Conservation (phyloP, 2,113 vertebrate genomes). For the Melanostigma gelatinosum region DNA sequence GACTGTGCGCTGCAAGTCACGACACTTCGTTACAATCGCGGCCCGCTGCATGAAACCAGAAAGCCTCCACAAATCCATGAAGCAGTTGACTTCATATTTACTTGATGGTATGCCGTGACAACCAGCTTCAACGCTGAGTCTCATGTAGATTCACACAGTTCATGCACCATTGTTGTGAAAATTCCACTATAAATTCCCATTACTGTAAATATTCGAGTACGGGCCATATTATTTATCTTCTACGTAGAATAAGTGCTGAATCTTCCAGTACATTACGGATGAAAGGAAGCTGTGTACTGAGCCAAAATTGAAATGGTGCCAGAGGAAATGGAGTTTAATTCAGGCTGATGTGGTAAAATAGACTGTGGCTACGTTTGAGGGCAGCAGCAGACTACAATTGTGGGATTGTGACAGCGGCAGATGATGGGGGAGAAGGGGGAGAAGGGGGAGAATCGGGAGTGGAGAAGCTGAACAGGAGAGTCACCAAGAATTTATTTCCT, state of each 20-base stretch:
- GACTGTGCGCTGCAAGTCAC: conserved; percentile 51
- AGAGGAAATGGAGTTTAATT: conserved; percentile 76
- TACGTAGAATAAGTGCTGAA: conserved; percentile 55
- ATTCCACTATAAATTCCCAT: background rate
- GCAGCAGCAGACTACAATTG: conserved; percentile 42
- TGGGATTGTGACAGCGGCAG: conserved; percentile 39
- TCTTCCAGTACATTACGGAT: conserved; percentile 57
- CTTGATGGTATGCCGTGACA: conserved; percentile 3
- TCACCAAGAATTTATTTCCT: conserved; percentile 32
- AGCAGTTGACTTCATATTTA: conserved; percentile 13
- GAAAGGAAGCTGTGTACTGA: conserved; percentile 61
- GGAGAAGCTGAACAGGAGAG: background rate
- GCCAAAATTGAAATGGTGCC: conserved; percentile 75
- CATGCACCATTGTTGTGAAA: background rate
- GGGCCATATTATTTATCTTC: conserved; percentile 46
- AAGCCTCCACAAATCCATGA: conserved; percentile 25
- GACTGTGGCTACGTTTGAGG: conserved; percentile 43
- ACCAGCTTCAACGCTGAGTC: background rate
- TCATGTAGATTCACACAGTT: background rate
- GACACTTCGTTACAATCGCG: conserved; percentile 40
- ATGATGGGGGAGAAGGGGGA: conserved; percentile 29
- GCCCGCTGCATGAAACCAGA: background rate
- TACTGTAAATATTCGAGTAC: conserved; percentile 12
- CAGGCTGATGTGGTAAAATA: conserved; percentile 61
- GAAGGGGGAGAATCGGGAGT: conserved; percentile 12